phyloP scores from a whole-genome alignment of 1,140 invertebrate genomes.

The Camponotus pennsylvanicus region DNA sequence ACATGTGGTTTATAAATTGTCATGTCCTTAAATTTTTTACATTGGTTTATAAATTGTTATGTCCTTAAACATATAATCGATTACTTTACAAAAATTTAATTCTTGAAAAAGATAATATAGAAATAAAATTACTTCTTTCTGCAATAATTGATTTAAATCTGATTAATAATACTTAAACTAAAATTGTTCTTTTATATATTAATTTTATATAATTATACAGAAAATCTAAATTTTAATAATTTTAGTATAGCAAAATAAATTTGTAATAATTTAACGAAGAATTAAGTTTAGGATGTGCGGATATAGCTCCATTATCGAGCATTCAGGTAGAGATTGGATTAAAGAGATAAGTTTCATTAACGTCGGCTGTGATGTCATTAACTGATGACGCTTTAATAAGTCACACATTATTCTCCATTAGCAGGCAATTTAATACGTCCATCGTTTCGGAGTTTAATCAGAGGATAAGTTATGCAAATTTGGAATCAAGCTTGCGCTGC shows the following conservation, averaged over 20 bases:
- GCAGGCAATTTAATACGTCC: slow-evolving; percentile 18
- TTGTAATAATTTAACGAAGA: not conserved
- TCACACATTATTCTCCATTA: slow-evolving; percentile 22
- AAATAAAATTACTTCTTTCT: not conserved
- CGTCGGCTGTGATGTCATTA: slow-evolving; percentile 7
- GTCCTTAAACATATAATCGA: not conserved
- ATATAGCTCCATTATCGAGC: not conserved
- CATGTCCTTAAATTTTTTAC: not conserved
- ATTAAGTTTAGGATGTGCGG: not conserved
- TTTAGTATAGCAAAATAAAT: not conserved
- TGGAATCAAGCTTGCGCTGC: not conserved
- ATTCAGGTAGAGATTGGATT: not conserved
- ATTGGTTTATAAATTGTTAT: not conserved
- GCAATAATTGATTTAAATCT: not conserved
- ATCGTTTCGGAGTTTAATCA: not conserved
- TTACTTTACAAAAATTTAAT: not conserved
- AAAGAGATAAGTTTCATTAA: slow-evolving; percentile 65
- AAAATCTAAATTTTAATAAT: not conserved
- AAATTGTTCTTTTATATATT: not conserved
- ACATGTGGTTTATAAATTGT: not conserved
- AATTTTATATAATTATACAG: not conserved
- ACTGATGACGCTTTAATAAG: not conserved
- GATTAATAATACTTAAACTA: not conserved
- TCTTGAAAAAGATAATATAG: not conserved
- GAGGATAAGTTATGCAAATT: slow-evolving; percentile 10